Base-by-base conservation (phyloP, 1,140 invertebrate species). In the Pachypeltis micranthus region DNA sequence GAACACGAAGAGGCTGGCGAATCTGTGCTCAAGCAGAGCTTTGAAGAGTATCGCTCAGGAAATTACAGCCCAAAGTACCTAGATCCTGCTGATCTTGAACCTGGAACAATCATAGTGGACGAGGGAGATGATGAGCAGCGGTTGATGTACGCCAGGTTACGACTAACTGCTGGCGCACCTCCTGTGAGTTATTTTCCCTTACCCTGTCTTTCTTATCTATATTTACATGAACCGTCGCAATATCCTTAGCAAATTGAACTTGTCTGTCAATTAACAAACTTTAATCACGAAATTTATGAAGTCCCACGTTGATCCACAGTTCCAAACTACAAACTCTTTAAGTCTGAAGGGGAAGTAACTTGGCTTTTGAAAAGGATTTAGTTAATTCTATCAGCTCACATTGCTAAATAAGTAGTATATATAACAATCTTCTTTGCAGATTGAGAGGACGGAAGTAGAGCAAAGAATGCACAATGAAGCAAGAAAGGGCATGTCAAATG, bases 31-130 rank as follows among this genome's bases (percentile, higher is more conserved):
- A 76, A 79, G 27, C 83, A 83, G 70, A 85, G 78, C 62, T 80
- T 85, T 67, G 73, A 80, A 23, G 83, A 90, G 39, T 98, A 95
- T 74, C 79, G 83, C 62, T 70, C 79, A 19, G 92, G 91, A 3
- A 78, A 82, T 26, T 98, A 97, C 74, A 93, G 87, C 70, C 96
- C 96, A 0, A 77, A 74, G 65, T 85, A 90, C 64, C 72, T 94
- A 31, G 68, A 73, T 14, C 74, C 80, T 2, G 77, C 80, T 26
- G 81, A 88, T 25, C 74, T 96, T 7, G 92, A 94, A 72, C 87
- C 91, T 2, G 90, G 85, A 34, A 88, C 90, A 1, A 78, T 93
- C 57, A 77, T 96, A 1, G 82, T 86, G 21, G 81, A 85, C 56
- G 85, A 90, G 67, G 83, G 81, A 54, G 88, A 95, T 67, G 93